phyloP scores from a whole-genome alignment of 2,888 invertebrate genomes.

The Tetrapedia diversipes region DNA sequence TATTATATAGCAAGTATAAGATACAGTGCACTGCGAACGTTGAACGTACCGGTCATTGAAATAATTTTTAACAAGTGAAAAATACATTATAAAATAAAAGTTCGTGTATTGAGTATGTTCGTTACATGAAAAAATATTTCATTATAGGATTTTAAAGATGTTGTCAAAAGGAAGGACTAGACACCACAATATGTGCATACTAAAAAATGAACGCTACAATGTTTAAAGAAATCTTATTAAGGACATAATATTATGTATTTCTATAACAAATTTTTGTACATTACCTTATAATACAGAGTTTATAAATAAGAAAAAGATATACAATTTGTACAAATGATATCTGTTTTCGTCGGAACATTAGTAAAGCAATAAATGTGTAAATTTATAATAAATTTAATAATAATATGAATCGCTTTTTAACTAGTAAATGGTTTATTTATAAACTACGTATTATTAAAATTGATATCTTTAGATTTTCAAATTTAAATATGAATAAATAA shows the following conservation, averaged over 20 bases:
- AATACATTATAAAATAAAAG: conserved; percentile 34
- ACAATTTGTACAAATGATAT: conserved; percentile 39
- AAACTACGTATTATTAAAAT: conserved; percentile 11
- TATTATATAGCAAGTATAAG: conserved; percentile 52
- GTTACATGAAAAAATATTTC: conserved; percentile 38
- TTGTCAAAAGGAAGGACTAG: conserved; percentile 18
- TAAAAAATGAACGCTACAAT: conserved; percentile 30
- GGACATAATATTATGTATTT: conserved; percentile 46
- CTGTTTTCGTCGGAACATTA: conserved; percentile 40
- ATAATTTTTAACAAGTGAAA: conserved; percentile 27
- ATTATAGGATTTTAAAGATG: conserved; percentile 25
- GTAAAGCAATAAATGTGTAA: conserved; percentile 43
- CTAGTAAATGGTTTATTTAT: conserved; percentile 19
- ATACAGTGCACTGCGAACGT: conserved; percentile 38
- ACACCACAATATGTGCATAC: conserved; percentile 23
- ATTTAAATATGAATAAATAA: conserved; percentile 29
- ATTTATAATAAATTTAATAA: conserved; percentile 32
- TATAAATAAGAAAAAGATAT: conserved; percentile 29
- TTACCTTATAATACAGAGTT: conserved; percentile 61
- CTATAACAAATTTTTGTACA: conserved; percentile 59
- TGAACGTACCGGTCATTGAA: conserved; percentile 30
- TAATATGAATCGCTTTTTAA: conserved; percentile 48
- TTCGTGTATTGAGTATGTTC: conserved; percentile 44
- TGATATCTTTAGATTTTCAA: conserved; percentile 1
- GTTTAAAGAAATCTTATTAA: conserved; percentile 43